Conservation (phyloP, 2,888 invertebrate genomes). For the Thera obeliscata region DNA sequence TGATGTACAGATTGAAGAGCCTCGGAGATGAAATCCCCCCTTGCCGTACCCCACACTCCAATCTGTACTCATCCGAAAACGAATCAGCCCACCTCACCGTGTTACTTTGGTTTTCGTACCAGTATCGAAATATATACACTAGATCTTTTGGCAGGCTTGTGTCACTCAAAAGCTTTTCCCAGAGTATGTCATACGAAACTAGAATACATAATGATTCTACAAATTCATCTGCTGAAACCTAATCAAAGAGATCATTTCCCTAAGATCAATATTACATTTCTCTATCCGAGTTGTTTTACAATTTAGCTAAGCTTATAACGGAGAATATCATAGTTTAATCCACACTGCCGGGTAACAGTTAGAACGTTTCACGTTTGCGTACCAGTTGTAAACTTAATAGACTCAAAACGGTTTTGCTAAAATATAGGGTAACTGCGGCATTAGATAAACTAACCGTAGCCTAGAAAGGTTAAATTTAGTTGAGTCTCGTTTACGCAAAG, state of each 20-base stretch:
- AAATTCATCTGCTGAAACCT: too few relatives aligned
- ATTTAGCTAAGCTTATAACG: constrained; percentile 50
- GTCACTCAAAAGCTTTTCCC: too few relatives aligned
- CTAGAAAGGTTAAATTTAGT: constrained; percentile 11
- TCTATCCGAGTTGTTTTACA: constrained; percentile 18
- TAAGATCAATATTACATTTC: background rate
- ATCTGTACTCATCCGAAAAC: too few relatives aligned
- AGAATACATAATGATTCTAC: too few relatives aligned
- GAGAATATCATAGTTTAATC: constrained; percentile 41
- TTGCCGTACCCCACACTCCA: too few relatives aligned
- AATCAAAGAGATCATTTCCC: background rate
- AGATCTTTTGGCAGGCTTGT: too few relatives aligned
- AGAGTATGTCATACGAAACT: too few relatives aligned
- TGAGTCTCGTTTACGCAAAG: background rate
- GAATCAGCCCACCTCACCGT: too few relatives aligned
- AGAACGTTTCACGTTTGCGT: constrained; percentile 55
- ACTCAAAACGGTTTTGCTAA: constrained; percentile 48
- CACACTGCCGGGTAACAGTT: constrained; percentile 51
- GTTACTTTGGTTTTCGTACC: too few relatives aligned
- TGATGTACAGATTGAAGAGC: too few relatives aligned
- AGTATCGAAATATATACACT: too few relatives aligned
- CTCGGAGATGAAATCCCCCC: too few relatives aligned
- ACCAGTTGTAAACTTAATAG: constrained; percentile 63
- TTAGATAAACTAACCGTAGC: constrained; percentile 11
- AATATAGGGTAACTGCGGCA: constrained; percentile 43